Evolutionary conservation across 2,888 invertebrate genomes (phyloP).

Genomic region (Scaptomyza parva): DNA sequence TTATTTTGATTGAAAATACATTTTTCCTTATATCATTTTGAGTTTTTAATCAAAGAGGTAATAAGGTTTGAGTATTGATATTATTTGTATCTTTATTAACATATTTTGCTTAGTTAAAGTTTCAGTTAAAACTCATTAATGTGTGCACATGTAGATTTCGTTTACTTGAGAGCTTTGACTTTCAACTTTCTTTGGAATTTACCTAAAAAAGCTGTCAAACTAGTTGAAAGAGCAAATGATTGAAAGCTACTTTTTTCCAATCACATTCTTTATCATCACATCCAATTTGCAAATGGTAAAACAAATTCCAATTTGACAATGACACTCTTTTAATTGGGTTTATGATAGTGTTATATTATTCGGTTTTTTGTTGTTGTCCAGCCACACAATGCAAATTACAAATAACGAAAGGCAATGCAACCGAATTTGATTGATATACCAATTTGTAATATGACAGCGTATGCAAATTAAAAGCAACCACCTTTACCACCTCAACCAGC

Average conservation of each 20-base stretch:
- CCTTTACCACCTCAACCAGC: too few relatives aligned
- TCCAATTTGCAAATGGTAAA: not conserved
- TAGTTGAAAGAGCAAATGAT: not conserved
- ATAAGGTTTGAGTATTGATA: not conserved
- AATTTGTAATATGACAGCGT: slow-evolving; percentile 41
- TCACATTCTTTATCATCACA: not conserved
- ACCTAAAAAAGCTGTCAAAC: too few relatives aligned
- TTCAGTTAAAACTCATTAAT: too few relatives aligned
- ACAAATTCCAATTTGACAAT: slow-evolving; percentile 2
- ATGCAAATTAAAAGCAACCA: slow-evolving; percentile 26
- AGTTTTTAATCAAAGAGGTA: not conserved
- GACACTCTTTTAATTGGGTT: slow-evolving; percentile 30
- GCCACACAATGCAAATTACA: not conserved
- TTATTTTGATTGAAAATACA: slow-evolving; percentile 35
- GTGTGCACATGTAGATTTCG: too few relatives aligned
- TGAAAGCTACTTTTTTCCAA: slow-evolving; percentile 13
- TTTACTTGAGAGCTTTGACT: too few relatives aligned
- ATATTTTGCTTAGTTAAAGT: too few relatives aligned
- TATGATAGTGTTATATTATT: not conserved
- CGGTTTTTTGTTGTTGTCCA: not conserved
- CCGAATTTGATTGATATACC: slow-evolving; percentile 69
- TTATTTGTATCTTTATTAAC: too few relatives aligned
- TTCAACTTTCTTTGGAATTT: too few relatives aligned
- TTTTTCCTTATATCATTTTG: too few relatives aligned
- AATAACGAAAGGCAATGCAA: slow-evolving; percentile 19